A percentile compares a stretch with the other conserved stretches of the same genome.
phyloP scores from a whole-genome alignment of 2,113 vertebrate genomes.

The Dermatemys mawii region DNA sequence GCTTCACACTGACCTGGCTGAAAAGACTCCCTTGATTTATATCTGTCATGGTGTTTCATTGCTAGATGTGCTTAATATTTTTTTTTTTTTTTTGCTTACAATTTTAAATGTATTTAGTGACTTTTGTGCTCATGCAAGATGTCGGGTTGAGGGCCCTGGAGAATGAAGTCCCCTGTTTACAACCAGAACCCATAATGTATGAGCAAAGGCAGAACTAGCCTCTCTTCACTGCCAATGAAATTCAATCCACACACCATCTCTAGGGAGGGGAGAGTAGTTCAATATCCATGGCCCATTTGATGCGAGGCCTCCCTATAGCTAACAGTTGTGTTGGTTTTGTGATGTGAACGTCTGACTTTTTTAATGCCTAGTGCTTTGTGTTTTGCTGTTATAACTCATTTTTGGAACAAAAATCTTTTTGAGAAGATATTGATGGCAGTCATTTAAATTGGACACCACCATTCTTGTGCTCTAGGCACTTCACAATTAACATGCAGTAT shows the following conservation, averaged over 20 bases:
- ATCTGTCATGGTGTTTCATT: fast-evolving
- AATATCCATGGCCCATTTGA: neutral
- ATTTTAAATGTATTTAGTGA: neutral
- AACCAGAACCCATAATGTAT: neutral
- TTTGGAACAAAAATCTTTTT: neutral
- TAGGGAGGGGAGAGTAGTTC: neutral
- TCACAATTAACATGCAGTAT: neutral
- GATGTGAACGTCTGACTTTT: neutral
- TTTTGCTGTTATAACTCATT: neutral
- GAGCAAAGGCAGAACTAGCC: neutral
- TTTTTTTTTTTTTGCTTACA: neutral
- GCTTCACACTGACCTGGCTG: neutral
- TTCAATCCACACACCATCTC: neutral
- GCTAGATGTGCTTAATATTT: neutral
- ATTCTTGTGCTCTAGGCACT: neutral
- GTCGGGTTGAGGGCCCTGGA: neutral
- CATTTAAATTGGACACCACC: neutral
- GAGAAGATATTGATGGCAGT: neutral
- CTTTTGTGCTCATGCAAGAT: neutral
- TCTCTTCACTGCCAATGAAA: neutral
- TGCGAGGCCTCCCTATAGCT: neutral
- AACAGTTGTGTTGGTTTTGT: neutral
- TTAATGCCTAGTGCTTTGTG: neutral
- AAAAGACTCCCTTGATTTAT: fast-evolving
- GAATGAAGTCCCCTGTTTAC: neutral